Percentiles rank a stretch among this genome's conserved stretches.
These are phyloP conservation scores for Melanerpes formicivorus DNA, from an alignment of 2,113 vertebrate species.

Conservation along the genomic window DNA sequence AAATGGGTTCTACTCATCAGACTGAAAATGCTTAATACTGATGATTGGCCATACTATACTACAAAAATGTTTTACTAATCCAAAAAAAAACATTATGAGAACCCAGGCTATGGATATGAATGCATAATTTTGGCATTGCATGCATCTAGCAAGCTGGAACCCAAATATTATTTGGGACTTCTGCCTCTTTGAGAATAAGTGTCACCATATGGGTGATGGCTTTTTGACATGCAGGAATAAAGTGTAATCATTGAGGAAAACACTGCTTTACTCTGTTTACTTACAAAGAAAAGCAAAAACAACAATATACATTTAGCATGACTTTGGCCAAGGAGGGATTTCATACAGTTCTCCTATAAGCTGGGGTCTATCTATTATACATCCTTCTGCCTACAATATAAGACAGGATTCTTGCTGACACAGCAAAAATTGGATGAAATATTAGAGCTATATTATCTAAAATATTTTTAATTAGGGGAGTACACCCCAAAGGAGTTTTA, in stretches of 20 bases:
- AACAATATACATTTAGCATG: background rate
- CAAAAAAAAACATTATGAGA: background rate
- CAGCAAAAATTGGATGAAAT: background rate
- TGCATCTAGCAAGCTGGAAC: background rate
- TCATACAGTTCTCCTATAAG: background rate
- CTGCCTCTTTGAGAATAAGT: background rate
- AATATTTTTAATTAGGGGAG: background rate
- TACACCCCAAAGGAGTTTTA: background rate
- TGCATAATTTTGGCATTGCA: background rate
- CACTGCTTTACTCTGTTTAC: background rate
- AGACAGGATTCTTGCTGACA: background rate
- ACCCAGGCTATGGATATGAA: background rate
- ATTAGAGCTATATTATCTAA: background rate
- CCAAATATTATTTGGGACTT: background rate
- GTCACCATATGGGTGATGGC: background rate
- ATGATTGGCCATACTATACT: background rate
- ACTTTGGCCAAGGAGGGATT: background rate
- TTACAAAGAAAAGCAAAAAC: background rate
- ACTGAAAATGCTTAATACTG: background rate
- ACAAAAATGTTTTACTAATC: background rate
- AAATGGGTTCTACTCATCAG: conserved; percentile 31
- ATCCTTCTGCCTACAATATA: background rate
- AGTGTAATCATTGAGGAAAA: background rate
- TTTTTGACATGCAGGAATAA: background rate
- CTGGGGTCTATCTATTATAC: background rate